Evolutionary conservation across 1,140 invertebrate species (phyloP).

Genomic region (Aphidius ervi): DNA sequence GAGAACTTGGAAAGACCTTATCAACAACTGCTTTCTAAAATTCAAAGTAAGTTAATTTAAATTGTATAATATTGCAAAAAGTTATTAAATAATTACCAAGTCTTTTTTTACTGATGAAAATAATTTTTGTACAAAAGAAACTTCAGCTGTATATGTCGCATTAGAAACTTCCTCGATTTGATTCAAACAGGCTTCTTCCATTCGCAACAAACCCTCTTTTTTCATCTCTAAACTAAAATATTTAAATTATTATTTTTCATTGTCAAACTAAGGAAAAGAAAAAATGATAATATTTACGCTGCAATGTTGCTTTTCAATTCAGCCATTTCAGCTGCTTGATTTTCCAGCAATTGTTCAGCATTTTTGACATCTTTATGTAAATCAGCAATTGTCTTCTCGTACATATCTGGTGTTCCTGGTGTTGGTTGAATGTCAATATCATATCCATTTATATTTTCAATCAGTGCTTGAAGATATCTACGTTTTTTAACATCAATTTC

Average conservation of each 20-base stretch:
- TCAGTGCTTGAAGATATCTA: slow-evolving; percentile 25
- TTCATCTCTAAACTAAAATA: slow-evolving; percentile 37
- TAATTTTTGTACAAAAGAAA: slow-evolving; percentile 19
- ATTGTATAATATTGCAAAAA: not conserved
- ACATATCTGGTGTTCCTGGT: slow-evolving; percentile 32
- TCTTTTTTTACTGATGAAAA: slow-evolving; percentile 35
- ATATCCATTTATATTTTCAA: slow-evolving; percentile 25
- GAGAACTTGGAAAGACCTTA: slow-evolving; percentile 33
- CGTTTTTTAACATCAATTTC: slow-evolving; percentile 30
- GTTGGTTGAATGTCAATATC: slow-evolving; percentile 32
- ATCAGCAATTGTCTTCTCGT: slow-evolving; percentile 8
- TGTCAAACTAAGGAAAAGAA: too few relatives aligned
- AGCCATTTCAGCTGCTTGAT: too few relatives aligned
- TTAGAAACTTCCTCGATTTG: slow-evolving; percentile 19
- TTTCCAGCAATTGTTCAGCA: too few relatives aligned
- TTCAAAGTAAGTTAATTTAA: slow-evolving; percentile 9
- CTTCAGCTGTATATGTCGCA: slow-evolving; percentile 29
- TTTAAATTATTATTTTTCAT: not conserved
- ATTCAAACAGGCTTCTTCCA: slow-evolving; percentile 32
- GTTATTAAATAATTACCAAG: slow-evolving; percentile 32
- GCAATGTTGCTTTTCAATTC: slow-evolving; percentile 27
- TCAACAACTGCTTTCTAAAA: slow-evolving; percentile 31
- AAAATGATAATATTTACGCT: slow-evolving; percentile 25
- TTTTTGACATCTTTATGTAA: not conserved
- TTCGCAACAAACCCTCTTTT: slow-evolving; percentile 30